These are phyloP conservation scores for Hirundo rustica DNA, from an alignment of 2,797 vertebrate species.

Conservation along the genomic window DNA sequence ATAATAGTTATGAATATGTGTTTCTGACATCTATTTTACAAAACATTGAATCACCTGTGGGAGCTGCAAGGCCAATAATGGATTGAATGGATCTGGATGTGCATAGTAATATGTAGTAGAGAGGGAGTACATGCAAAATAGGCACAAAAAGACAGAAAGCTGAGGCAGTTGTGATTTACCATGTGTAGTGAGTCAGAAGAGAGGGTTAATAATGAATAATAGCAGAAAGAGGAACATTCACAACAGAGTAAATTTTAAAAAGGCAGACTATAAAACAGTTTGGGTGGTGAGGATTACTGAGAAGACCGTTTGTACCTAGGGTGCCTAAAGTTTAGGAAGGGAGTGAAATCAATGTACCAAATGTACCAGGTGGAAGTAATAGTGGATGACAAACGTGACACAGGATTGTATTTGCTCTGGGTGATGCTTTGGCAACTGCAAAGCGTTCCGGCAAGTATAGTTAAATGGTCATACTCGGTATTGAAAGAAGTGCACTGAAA, in stretches of 20 bases:
- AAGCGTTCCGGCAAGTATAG: accelerated
- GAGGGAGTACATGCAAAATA: not conserved
- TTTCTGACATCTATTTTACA: not conserved
- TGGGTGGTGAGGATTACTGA: not conserved
- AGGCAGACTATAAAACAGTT: not conserved
- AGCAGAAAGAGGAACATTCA: not conserved
- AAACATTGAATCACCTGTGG: not conserved
- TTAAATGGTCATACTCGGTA: not conserved
- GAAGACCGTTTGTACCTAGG: not conserved
- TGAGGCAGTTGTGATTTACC: not conserved
- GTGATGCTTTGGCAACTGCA: not conserved
- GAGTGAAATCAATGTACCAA: not conserved
- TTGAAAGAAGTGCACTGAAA: not conserved
- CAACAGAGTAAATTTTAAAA: not conserved
- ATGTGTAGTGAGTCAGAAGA: not conserved
- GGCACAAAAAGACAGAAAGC: not conserved
- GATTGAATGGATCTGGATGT: not conserved
- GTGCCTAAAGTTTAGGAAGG: not conserved
- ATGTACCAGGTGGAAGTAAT: not conserved
- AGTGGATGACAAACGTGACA: not conserved
- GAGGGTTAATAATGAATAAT: not conserved
- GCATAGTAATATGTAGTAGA: not conserved
- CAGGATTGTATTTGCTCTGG: not conserved
- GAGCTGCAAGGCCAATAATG: not conserved
- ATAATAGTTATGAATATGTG: not conserved